phyloP scores from a whole-genome alignment of 2,797 vertebrate genomes.

The Holocentrus rufus region DNA sequence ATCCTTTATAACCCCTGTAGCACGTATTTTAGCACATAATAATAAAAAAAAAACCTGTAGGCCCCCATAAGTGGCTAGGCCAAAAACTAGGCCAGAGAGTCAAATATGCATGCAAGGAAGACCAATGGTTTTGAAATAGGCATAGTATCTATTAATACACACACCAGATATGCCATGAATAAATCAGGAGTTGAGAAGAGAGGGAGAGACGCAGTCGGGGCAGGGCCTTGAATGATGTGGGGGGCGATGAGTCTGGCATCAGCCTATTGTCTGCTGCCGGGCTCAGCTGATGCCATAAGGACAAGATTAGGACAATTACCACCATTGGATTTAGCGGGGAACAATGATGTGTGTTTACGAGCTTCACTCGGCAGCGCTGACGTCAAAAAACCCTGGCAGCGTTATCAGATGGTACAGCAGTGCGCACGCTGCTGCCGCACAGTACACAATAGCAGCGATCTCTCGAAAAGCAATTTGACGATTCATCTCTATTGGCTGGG shows the following conservation, averaged over 20 bases:
- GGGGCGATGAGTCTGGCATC: conserved; percentile 8
- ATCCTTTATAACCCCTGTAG: not conserved
- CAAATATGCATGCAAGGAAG: conserved; percentile 52
- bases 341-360: conserved; percentile 50
- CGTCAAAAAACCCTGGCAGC: conserved; percentile 34
- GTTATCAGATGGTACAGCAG: conserved; percentile 45
- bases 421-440: conserved; percentile 24
- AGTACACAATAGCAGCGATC: conserved; percentile 21
- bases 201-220: conserved; percentile 20
- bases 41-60: not conserved
- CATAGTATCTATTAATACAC: conserved; percentile 67
- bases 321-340: conserved; percentile 43
- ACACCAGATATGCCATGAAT: conserved; percentile 63
- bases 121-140: conserved; percentile 49
- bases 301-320: conserved; percentile 44
- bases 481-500: conserved; percentile 18
- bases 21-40: conserved; percentile 28
- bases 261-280: conserved; percentile 32
- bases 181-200: conserved; percentile 54
- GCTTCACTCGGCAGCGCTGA: conserved; percentile 33
- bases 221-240: conserved; percentile 42
- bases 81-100: conserved; percentile 48
- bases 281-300: conserved; percentile 5
- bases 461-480: conserved; percentile 25
- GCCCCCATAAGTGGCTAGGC: not conserved